Conservation (phyloP, 2,113 vertebrate species). For the Leiothrix lutea region DNA sequence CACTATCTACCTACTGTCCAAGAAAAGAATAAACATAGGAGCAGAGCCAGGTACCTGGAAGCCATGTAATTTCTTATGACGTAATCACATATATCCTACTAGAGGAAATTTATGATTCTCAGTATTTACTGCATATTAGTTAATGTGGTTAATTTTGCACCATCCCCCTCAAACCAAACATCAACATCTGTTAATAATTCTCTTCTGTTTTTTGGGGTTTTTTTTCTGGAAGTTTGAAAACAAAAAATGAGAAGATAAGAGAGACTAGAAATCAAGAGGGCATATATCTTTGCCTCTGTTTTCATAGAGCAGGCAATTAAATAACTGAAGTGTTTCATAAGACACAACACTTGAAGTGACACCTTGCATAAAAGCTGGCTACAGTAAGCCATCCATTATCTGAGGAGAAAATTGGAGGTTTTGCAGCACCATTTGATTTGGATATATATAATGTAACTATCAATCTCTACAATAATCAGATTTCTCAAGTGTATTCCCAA, state of each 20-base stretch:
- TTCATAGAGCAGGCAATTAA: neutral
- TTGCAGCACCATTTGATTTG: neutral
- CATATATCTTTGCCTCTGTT: neutral
- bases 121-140: neutral
- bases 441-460: neutral
- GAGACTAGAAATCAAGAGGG: neutral
- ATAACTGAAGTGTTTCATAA: neutral
- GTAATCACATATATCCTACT: neutral
- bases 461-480: neutral
- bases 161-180: neutral
- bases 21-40: neutral
- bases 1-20: neutral
- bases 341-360: neutral
- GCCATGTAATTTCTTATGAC: neutral
- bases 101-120: neutral
- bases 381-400: neutral
- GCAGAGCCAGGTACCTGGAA: neutral
- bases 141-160: neutral
- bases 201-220: neutral
- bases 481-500: neutral
- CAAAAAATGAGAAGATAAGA: neutral
- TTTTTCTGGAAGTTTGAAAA: neutral
- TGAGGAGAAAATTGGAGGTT: constrained; percentile 10
- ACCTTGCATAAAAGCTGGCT: neutral
- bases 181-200: neutral